phyloP scores from a whole-genome alignment of 2,888 invertebrate species.

The Zaprionus lineosus region DNA sequence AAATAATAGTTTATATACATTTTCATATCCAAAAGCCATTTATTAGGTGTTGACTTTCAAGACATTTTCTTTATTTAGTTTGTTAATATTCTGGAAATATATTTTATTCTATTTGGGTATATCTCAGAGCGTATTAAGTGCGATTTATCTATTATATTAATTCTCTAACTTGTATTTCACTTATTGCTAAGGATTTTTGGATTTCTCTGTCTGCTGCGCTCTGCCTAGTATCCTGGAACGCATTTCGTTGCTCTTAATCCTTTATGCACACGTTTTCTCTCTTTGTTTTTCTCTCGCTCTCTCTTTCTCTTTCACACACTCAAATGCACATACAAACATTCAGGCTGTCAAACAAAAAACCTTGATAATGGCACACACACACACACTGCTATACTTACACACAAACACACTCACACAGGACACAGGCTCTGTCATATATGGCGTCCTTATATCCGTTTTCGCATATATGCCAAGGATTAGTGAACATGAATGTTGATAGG shows the following conservation, averaged over 20 bases:
- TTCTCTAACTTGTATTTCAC: slow-evolving; percentile 23
- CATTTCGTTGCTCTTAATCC: slow-evolving; percentile 68
- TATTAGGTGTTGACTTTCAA: too few relatives aligned
- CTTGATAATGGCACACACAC: slow-evolving; percentile 61
- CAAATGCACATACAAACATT: slow-evolving; percentile 2
- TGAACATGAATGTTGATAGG: slow-evolving; percentile 71
- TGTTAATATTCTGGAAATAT: neutral
- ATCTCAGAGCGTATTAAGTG: slow-evolving; percentile 9
- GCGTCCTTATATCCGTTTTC: slow-evolving; percentile 61
- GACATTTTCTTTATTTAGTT: too few relatives aligned
- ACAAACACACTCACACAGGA: slow-evolving; percentile 1
- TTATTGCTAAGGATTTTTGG: slow-evolving; percentile 15
- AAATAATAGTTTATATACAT: too few relatives aligned
- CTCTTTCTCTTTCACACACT: slow-evolving; percentile 6
- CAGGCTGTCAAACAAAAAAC: slow-evolving; percentile 59
- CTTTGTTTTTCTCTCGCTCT: slow-evolving; percentile 7
- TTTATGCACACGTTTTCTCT: slow-evolving; percentile 52
- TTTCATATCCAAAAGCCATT: too few relatives aligned
- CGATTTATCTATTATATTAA: slow-evolving; percentile 25
- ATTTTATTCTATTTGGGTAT: neutral
- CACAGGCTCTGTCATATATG: slow-evolving; percentile 33
- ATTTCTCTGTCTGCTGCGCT: slow-evolving; percentile 9
- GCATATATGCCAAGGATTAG: slow-evolving; percentile 72
- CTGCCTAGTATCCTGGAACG: slow-evolving; percentile 27
- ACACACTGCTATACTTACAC: slow-evolving; percentile 9